A percentile compares a stretch with the other conserved stretches of the same genome.
phyloP scores from a whole-genome alignment of 1,140 invertebrate species.

The Zeugodacus cucurbitae region DNA sequence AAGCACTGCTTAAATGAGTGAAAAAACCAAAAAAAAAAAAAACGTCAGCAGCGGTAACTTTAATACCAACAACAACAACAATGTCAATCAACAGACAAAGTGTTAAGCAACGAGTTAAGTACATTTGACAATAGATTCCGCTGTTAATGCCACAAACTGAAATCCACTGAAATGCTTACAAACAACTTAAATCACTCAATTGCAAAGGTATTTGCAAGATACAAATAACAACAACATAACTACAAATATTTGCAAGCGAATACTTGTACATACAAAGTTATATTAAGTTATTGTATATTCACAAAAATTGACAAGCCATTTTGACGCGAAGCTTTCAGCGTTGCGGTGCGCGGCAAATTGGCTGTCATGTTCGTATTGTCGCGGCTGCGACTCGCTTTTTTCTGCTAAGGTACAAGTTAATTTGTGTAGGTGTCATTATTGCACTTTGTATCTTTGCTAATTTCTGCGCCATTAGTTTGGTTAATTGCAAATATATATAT shows the following conservation, averaged over 20 bases:
- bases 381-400: background rate
- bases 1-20: background rate
- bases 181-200: constrained; percentile 16
- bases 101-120: constrained; percentile 4
- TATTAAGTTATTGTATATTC: constrained; percentile 11
- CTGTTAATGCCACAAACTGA: constrained; percentile 20
- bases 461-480: background rate
- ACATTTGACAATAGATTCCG: background rate
- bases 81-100: background rate
- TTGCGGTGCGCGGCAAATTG: background rate
- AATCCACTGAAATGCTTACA: background rate
- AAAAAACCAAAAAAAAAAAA: no score
- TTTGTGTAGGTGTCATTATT: constrained; percentile 15
- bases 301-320: background rate
- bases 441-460: background rate
- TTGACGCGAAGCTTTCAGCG: background rate
- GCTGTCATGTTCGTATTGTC: constrained; percentile 7
- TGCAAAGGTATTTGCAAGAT: background rate
- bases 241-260: background rate
- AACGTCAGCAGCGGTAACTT: background rate
- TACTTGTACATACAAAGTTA: background rate
- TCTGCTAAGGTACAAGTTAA: background rate
- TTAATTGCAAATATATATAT: background rate
- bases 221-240: background rate
- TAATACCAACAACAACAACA: background rate